Evolutionary conservation across 2,888 invertebrate genomes (phyloP), one percentile per base, ranked within the genome.

Genomic region (Agrotis clavis): DNA sequence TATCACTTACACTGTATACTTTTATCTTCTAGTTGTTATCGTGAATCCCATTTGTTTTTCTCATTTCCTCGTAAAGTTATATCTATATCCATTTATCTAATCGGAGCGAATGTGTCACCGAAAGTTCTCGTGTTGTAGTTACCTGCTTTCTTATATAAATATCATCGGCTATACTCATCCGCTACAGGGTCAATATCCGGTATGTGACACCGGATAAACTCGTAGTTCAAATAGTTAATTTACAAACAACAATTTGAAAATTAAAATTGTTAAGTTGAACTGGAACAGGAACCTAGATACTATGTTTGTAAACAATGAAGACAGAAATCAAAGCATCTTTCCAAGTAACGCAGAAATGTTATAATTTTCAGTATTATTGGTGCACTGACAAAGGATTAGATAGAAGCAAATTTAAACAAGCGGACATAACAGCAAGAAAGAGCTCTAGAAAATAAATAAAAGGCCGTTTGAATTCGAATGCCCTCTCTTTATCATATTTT

Each of bases 51-150:
- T 75, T 67, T 51, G 25, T 59, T 51, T 67, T 75, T 59, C 59
- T 67, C 67, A 53, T 75, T 59, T 67, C 67, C 75, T 25, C 50
- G 18, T 18, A 73, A 19, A 50, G 13, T 73, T 18, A 13, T 74
- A 74, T 50, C 56, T 64, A 51, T 19, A 73, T 59, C 59, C 35
- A 53, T 67, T 75, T 73, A 67, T 75, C 57, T 67, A 76, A 68
- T 76, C 59, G 68, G 13, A 30, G 51, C 25, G 21, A 45, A 67
- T 54, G 59, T 67, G 76, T 60, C 76, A 60, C n/a, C 5, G 48
- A 54, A 25, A 53, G 25, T 53, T 59, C 25, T 48, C 35, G 16
- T 59, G 14, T 18, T 13, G 30, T 57, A n/a, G 13, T 19, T 60
- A 54, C 2, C 19, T 35, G 9, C 5, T 59, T 19, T 59, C 35